These are phyloP conservation scores for Eupsittula cactorum DNA, from an alignment of 2,113 vertebrate species.

Conservation along the genomic window DNA sequence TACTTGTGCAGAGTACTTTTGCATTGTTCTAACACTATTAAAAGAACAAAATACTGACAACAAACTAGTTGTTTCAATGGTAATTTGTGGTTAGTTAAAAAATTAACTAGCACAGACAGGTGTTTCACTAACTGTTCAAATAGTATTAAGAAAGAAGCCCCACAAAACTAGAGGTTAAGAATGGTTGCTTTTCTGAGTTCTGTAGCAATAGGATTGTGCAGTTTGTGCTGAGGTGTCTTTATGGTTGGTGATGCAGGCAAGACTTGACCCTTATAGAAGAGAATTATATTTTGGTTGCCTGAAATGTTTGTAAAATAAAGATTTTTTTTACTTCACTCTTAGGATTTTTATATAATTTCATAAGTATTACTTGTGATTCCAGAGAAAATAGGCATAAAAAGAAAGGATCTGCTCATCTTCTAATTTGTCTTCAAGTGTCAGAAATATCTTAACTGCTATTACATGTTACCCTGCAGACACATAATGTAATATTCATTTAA, in stretches of 20 bases:
- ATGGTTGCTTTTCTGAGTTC: neutral
- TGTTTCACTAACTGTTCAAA: neutral
- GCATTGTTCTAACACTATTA: neutral
- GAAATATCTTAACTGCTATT: neutral
- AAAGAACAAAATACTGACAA: neutral
- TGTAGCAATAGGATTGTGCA: neutral
- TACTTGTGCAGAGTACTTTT: neutral
- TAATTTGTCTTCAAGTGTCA: neutral
- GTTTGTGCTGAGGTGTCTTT: neutral
- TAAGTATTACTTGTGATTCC: neutral
- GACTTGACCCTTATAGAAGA: neutral
- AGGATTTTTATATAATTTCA: neutral
- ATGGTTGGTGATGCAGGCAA: neutral
- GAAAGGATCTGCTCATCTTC: neutral
- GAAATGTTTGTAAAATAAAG: neutral
- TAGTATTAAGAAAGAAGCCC: neutral
- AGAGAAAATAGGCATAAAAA: neutral
- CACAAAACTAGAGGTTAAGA: neutral
- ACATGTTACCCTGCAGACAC: neutral
- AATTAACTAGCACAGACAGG: neutral
- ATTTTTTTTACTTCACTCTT: neutral
- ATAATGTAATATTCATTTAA: neutral
- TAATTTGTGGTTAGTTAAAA: neutral
- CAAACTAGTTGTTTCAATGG: neutral
- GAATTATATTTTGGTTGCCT: neutral